Evolutionary conservation across 2,797 vertebrate genomes (phyloP).

Genomic region (Ciconia nigra): DNA sequence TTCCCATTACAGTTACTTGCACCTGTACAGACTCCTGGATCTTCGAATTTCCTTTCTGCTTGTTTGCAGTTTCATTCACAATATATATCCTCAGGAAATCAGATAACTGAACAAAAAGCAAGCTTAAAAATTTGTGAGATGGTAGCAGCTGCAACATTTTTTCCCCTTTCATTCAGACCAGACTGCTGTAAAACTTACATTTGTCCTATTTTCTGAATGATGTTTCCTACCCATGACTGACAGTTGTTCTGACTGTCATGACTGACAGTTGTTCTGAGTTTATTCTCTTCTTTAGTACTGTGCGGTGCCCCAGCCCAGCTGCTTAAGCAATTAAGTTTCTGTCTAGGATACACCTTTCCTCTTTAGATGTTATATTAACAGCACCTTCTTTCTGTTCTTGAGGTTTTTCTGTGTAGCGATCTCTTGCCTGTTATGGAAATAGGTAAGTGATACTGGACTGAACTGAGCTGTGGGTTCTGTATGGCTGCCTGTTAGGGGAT

Average conservation of each 20-base stretch:
- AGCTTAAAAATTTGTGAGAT: not conserved
- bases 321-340: not conserved
- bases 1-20: not conserved
- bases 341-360: not conserved
- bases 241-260: not conserved
- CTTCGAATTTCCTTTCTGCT: not conserved
- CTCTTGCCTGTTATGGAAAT: not conserved
- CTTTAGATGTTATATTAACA: not conserved
- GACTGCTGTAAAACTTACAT: not conserved
- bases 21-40: not conserved
- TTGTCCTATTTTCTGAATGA: not conserved
- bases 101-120: not conserved
- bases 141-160: not conserved
- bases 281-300: not conserved
- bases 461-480: not conserved
- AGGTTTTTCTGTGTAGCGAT: not conserved
- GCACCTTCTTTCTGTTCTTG: not conserved
- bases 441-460: not conserved
- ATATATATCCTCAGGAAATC: not conserved
- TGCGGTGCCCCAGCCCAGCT: not conserved
- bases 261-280: not conserved
- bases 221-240: not conserved
- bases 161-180: not conserved
- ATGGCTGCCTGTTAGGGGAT: not conserved
- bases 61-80: not conserved